Conservation (phyloP, 2,888 invertebrate species). For the Cheilosia vulpina region DNA sequence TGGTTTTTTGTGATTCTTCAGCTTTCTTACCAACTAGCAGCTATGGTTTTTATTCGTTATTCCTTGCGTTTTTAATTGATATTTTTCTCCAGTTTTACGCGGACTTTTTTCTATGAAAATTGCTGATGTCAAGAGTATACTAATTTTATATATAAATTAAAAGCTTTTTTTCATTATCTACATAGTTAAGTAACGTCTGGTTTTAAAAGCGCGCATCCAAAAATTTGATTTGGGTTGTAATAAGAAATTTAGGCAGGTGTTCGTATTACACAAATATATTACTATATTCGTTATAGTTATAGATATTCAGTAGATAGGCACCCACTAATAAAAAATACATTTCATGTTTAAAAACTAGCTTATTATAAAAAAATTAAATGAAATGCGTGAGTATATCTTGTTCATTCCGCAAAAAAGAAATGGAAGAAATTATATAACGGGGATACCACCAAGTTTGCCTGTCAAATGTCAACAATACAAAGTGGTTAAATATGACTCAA, state of each 20-base stretch:
- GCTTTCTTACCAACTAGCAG: conserved; percentile 20
- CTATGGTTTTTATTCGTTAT: conserved; percentile 29
- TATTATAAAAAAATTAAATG: too few relatives aligned
- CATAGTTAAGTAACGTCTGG: conserved; percentile 20
- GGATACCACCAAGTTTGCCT: too few relatives aligned
- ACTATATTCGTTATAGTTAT: too few relatives aligned
- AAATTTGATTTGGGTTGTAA: conserved; percentile 28
- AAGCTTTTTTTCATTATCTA: conserved; percentile 35
- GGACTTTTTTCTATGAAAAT: conserved; percentile 42
- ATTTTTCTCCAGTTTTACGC: conserved; percentile 40
- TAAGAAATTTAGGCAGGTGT: conserved; percentile 12
- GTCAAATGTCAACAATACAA: too few relatives aligned
- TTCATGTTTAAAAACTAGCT: too few relatives aligned
- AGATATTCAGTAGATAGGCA: too few relatives aligned
- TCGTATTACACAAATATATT: too few relatives aligned
- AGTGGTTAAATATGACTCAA: conserved; percentile 73
- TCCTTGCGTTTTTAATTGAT: conserved; percentile 9
- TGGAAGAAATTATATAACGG: too few relatives aligned
- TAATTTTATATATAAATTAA: conserved; percentile 28
- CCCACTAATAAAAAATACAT: too few relatives aligned
- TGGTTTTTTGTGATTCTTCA: conserved; percentile 49
- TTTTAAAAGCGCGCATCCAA: conserved; percentile 3
- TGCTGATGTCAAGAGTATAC: conserved; percentile 27
- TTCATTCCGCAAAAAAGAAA: too few relatives aligned
- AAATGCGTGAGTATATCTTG: too few relatives aligned